Evolutionary conservation across 2,888 invertebrate genomes (phyloP).

Genomic region (Melangyna quadrimaculata): DNA sequence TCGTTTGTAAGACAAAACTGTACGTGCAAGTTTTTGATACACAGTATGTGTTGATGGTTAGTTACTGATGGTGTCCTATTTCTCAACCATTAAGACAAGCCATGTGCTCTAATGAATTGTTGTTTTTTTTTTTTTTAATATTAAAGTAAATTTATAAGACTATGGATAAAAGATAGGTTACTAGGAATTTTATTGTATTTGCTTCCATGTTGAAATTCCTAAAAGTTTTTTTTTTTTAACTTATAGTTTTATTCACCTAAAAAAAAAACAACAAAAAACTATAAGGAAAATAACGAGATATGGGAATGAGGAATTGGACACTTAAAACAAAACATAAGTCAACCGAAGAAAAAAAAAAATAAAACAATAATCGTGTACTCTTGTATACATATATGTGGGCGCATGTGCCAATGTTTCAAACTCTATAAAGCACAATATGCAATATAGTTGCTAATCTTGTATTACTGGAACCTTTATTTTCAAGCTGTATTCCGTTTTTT

Average conservation of each 20-base stretch:
- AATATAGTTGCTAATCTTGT: constrained; percentile 4
- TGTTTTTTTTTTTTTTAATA: neutral
- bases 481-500: too few relatives aligned
- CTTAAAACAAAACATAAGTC: constrained; percentile 42
- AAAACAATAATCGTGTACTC: neutral
- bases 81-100: neutral
- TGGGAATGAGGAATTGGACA: constrained; percentile 64
- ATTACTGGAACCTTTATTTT: neutral
- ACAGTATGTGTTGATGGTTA: neutral
- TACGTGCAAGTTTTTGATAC: neutral
- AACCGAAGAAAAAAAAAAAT: constrained; percentile 16
- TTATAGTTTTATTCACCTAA: neutral
- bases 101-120: constrained; percentile 13
- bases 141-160: neutral
- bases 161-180: neutral
- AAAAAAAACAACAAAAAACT: neutral
- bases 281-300: constrained; percentile 27
- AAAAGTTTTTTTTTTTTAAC: neutral
- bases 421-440: neutral
- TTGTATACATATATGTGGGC: neutral
- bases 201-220: constrained; percentile 30
- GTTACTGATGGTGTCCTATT: constrained; percentile 14
- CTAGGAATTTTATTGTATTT: constrained; percentile 9
- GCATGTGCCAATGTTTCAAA: constrained; percentile 8
- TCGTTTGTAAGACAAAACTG: neutral